Base-by-base conservation (phyloP, 2,113 vertebrate species). In the Gambusia affinis region DNA sequence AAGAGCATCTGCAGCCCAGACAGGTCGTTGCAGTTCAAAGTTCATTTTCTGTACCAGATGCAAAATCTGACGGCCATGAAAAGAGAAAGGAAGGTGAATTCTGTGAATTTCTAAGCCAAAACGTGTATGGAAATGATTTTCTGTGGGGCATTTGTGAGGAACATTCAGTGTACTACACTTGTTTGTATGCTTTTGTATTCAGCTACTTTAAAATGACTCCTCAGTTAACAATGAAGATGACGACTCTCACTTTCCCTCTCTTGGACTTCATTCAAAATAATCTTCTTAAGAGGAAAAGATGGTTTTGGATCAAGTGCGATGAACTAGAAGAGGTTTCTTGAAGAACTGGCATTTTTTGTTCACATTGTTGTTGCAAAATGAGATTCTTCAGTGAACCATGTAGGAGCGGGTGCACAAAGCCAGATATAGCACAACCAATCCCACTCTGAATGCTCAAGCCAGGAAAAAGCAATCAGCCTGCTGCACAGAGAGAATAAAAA, bases 301-400 rank as follows among this genome's bases (percentile, higher is more conserved):
- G 67, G 15, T 8, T 72, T 82, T 83, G 3, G 19, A 62, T 79
- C 22, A 28, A 72, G 60, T 70, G 76, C 67, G 83, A 68, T 69
- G 62, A 78, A 79, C 69, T 72, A 22, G 44, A n/a, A 69, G 63
- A 60, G 60, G 39, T 78, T 72, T 76, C 37, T 72, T 86, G 81
- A 80, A 69, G 67, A 47, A 47, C 44, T 5, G 5, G 44, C 44
- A 19, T 19, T 47, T 47, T 47, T 47, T 1, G 78, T 76, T 62
- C 70, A 66, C 71, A 87, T 76, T 87, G 66, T 70, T 72, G 54
- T 69, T 12, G 35, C 33, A 74, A 85, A 88, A 90, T 85, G 77
- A 81, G 83, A 81, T 85, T 86, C 37, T 85, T 62, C 82, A 85
- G 80, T 75, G 70, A 75, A 87, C 73, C 85, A 28, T 78, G 64